A percentile compares a stretch with the other conserved stretches of the same genome.
Conservation (phyloP, 2,797 vertebrate genomes). For the Xenentodon cancila region DNA sequence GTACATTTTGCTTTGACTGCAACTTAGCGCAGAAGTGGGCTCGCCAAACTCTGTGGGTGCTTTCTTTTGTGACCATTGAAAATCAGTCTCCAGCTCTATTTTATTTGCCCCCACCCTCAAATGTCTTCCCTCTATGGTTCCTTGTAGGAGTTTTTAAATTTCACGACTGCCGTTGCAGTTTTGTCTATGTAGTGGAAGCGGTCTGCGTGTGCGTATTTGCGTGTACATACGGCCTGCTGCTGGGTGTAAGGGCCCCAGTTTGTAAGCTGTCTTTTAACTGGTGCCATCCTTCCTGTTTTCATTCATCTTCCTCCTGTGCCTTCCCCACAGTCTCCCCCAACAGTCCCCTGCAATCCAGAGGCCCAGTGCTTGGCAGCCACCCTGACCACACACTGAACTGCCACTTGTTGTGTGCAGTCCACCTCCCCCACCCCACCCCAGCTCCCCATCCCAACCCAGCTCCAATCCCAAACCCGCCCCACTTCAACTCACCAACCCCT, state of each 20-base stretch:
- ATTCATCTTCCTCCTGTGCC: slow-evolving; percentile 73
- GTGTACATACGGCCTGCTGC: slow-evolving; percentile 33
- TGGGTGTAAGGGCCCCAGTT: slow-evolving; percentile 62
- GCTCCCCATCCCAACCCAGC: slow-evolving; percentile 48
- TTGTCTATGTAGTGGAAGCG: slow-evolving; percentile 44
- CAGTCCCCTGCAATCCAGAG: slow-evolving; percentile 78
- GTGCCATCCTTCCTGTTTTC: slow-evolving; percentile 87
- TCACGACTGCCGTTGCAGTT: slow-evolving; percentile 41
- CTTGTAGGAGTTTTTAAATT: slow-evolving; percentile 43
- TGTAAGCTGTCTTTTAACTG: slow-evolving; percentile 79
- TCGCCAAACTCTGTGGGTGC: slow-evolving; percentile 53
- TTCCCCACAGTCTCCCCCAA: slow-evolving; percentile 60
- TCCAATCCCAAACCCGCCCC: slow-evolving; percentile 60
- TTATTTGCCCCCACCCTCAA: slow-evolving; percentile 19
- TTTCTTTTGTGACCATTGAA: slow-evolving; percentile 61
- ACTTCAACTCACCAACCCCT: slow-evolving; percentile 59
- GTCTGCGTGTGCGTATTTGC: slow-evolving; percentile 17
- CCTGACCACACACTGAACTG: slow-evolving; percentile 83
- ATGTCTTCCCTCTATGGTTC: slow-evolving; percentile 68
- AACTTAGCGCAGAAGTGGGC: slow-evolving; percentile 37
- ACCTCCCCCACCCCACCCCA: slow-evolving; percentile 13
- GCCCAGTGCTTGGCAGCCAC: slow-evolving; percentile 79
- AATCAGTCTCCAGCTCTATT: slow-evolving; percentile 42
- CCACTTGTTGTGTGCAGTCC: slow-evolving; percentile 77
- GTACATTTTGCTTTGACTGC: slow-evolving; percentile 50